These are phyloP conservation scores for Sinocyclocheilus anshuiensis DNA, from an alignment of 2,113 vertebrate genomes.

Conservation along the genomic window DNA sequence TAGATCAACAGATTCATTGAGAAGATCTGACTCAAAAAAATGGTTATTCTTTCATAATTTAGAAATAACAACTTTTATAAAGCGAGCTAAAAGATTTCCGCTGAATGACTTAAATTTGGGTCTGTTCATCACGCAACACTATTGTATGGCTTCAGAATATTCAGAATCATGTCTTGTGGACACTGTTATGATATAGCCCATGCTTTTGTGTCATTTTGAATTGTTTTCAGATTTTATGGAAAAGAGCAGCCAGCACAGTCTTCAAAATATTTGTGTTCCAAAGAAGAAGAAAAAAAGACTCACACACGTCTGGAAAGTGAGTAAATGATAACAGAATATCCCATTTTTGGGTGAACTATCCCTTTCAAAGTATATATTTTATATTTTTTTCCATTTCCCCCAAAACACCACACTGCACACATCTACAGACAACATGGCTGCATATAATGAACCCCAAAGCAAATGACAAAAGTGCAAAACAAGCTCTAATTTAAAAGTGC, in stretches of 20 bases:
- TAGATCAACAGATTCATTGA: no score
- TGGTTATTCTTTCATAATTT: no score
- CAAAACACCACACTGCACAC: not conserved
- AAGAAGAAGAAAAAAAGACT: not conserved
- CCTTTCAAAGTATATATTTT: not conserved
- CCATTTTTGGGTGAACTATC: not conserved
- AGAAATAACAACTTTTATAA: no score
- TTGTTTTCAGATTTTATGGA: not conserved
- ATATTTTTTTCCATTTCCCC: not conserved
- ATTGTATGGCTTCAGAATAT: not conserved
- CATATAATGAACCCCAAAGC: not conserved
- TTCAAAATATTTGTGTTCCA: not conserved
- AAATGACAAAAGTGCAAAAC: conserved; percentile 29
- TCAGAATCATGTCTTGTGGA: not conserved
- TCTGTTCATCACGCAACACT: not conserved
- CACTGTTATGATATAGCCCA: no score
- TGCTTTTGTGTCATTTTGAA: not conserved
- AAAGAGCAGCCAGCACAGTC: not conserved
- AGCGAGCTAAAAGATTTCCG: no score
- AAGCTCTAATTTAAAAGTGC: conserved; percentile 37
- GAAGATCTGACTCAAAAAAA: no score
- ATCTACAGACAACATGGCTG: conserved; percentile 8
- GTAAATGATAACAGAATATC: not conserved
- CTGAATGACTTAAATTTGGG: no score
- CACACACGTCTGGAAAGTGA: not conserved